A percentile compares a stretch with the other conserved stretches of the same genome.
These are phyloP conservation scores for Neolamprologus falcicula DNA, from an alignment of 2,113 vertebrate species.

Conservation along the genomic window DNA sequence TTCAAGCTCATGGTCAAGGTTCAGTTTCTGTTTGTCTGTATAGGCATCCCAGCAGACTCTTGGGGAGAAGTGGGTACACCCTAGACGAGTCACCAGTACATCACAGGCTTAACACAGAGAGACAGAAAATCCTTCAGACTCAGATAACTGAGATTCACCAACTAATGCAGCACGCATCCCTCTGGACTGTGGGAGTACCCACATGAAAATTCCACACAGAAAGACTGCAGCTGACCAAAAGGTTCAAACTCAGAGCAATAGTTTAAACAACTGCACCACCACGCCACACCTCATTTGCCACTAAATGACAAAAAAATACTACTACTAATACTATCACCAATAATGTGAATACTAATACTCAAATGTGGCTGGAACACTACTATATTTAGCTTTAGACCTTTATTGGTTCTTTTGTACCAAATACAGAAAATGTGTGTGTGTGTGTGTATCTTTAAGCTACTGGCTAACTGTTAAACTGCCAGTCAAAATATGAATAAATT, in stretches of 20 bases:
- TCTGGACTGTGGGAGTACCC: neutral
- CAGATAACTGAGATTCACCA: neutral
- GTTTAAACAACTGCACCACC: neutral
- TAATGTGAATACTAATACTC: neutral
- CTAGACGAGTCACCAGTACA: neutral
- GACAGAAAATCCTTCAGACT: neutral
- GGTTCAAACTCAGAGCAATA: neutral
- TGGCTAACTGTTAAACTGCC: neutral
- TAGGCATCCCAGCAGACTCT: neutral
- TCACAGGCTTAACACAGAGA: neutral
- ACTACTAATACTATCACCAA: neutral
- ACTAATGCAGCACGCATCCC: neutral
- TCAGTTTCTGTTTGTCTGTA: neutral
- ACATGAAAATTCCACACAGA: neutral
- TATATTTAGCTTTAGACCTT: neutral
- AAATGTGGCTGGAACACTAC: neutral
- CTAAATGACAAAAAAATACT: neutral
- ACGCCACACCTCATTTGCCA: neutral
- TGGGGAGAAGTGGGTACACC: neutral
- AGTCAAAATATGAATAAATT: neutral
- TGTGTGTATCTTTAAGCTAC: neutral
- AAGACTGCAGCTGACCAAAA: neutral
- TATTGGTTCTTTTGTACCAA: neutral
- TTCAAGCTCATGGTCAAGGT: neutral
- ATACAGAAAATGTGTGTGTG: neutral